Evolutionary conservation across 2,888 invertebrate species (phyloP).

Genomic region (Macaria liturata): DNA sequence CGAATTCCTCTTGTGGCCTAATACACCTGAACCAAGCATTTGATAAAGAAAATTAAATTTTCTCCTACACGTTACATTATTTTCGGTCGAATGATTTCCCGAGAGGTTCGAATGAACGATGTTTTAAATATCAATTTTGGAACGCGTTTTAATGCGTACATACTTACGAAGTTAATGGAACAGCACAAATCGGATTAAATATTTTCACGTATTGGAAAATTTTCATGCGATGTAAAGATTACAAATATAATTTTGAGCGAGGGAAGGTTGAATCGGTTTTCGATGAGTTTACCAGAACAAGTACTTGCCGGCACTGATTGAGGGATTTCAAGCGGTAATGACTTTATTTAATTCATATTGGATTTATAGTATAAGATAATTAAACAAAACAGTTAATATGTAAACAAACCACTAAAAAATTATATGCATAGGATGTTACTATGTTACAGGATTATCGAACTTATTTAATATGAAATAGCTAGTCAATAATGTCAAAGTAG

Average conservation of each 20-base stretch:
- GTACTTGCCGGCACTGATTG: too few species aligned
- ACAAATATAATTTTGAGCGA: neutral
- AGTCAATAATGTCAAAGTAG: too few species aligned
- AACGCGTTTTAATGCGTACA: conserved; percentile 10
- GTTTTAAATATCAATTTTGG: conserved; percentile 32
- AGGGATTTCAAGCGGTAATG: too few species aligned
- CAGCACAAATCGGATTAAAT: conserved; percentile 23
- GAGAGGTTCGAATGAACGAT: conserved; percentile 8
- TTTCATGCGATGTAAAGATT: conserved; percentile 3
- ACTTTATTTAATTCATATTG: too few species aligned
- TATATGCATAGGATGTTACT: too few species aligned
- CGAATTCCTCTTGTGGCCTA: conserved; percentile 27
- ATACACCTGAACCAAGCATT: conserved; percentile 27
- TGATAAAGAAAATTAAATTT: conserved; percentile 43
- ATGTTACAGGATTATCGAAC: too few species aligned
- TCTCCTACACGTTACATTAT: conserved; percentile 42
- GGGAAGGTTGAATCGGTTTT: neutral
- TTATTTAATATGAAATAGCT: too few species aligned
- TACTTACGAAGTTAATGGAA: conserved; percentile 8
- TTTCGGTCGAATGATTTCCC: conserved; percentile 67
- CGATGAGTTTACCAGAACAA: neutral
- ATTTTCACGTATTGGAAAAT: conserved; percentile 11
- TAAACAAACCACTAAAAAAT: too few species aligned
- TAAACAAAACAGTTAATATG: too few species aligned
- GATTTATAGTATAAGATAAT: too few species aligned